Evolutionary conservation across 2,113 vertebrate species (phyloP), one percentile per base, ranked within the genome.

Genomic region (Eurypyga helias): DNA sequence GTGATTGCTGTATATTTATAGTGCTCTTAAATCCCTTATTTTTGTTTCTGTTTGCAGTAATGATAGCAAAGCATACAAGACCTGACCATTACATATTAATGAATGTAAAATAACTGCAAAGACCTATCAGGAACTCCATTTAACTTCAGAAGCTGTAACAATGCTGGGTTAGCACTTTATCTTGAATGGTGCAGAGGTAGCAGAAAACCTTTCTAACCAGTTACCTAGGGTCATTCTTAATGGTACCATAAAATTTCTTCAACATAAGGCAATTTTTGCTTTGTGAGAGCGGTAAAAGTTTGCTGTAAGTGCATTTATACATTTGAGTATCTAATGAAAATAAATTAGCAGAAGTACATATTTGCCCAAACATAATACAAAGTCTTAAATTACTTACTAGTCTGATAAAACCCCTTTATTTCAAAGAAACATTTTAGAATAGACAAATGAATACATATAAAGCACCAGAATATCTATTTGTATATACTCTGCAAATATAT

Each of bases 221-320:
- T 94, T 86, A 81, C 55, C 71, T 71, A 64, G 54, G 80, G 90
- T 92, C 76, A 90, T 43, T 52, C 76, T 89, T 94, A 94, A 95
- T 55, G 33, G 67, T 33, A 88, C 41, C 54, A 67, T 94, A 93
- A 95, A 80, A 92, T 87, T 93, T 86, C 67, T 92, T 66, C 76
- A 83, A 81, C 20, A 17, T 33, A 8, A 91, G 28, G 54, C 66
- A 91, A 36, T 77, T 91, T 96, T 91, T 85, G 33, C 66, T 85
- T 87, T 62, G 70, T 85, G 54, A 76, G 70, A 77, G 73, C 67
- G 52, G 45, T 57, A 24, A 34, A 66, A 69, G 58, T 76, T 96
- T 90, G 60, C 75, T 95, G 13, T 62, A 83, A 96, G 71, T 73
- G 75, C 93, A 83, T 90, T 93, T 80, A 69, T 77, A 69, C 14